Percentiles rank a stretch among this genome's conserved stretches.
Conservation (phyloP, 2,797 vertebrate genomes). For the Chrosomus eos region DNA sequence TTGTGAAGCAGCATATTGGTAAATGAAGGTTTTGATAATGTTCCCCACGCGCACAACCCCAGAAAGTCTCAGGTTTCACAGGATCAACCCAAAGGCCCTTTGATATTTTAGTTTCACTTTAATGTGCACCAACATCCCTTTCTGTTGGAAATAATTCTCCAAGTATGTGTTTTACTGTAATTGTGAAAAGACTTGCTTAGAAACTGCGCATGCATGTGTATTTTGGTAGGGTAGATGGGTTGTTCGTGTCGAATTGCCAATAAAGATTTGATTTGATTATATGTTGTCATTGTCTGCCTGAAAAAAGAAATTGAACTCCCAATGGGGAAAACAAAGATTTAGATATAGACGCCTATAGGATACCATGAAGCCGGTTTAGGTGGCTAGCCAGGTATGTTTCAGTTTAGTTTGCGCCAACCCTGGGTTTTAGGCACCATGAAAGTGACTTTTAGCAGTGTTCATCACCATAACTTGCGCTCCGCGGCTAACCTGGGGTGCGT, state of each 20-base stretch:
- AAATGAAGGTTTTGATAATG: conserved; percentile 24
- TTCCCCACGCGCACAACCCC: conserved; percentile 33
- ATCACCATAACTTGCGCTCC: no score
- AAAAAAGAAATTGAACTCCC: neutral
- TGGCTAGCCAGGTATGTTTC: no score
- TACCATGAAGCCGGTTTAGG: no score
- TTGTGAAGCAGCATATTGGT: conserved; percentile 1
- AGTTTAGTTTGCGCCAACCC: no score
- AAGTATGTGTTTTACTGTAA: conserved; percentile 73
- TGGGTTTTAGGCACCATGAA: no score
- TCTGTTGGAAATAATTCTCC: conserved; percentile 68
- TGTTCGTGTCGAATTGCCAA: conserved; percentile 84
- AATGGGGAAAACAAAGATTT: neutral
- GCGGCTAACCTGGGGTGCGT: no score
- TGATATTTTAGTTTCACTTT: conserved; percentile 52
- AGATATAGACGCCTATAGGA: no score
- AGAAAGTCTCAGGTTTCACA: conserved; percentile 53
- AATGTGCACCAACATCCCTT: conserved; percentile 49
- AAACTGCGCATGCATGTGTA: conserved; percentile 91
- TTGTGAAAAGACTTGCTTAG: conserved; percentile 86
- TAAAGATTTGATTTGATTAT: conserved; percentile 74
- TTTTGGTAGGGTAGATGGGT: conserved; percentile 91
- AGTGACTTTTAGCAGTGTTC: no score
- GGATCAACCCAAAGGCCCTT: conserved; percentile 33
- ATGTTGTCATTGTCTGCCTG: conserved; percentile 66